Percentiles rank a stretch among this genome's conserved stretches.
Conservation (phyloP, 2,888 invertebrate genomes). For the Conomelus anceps region DNA sequence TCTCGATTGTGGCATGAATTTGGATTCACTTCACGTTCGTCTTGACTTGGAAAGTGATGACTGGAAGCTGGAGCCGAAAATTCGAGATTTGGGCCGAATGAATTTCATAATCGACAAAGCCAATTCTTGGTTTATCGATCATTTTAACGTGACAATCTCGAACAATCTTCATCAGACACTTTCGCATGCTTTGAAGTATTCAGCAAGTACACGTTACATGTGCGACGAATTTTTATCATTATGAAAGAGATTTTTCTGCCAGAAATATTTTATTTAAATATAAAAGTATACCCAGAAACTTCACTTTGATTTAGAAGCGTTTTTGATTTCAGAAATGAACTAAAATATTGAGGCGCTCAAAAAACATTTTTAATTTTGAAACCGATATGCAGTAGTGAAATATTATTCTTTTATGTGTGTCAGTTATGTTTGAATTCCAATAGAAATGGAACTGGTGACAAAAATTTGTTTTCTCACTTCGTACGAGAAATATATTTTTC, state of each 20-base stretch:
- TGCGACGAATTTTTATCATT: not conserved
- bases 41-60: not conserved
- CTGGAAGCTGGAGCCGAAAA: not conserved
- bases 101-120: not conserved
- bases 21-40: not conserved
- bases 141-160: not conserved
- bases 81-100: not conserved
- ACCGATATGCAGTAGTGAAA: no score
- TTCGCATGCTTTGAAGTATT: not conserved
- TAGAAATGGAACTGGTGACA: no score
- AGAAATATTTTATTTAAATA: not conserved
- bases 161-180: not conserved
- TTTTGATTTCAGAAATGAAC: no score
- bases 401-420: no score
- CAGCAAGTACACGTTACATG: not conserved
- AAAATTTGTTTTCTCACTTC: no score
- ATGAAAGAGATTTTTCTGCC: not conserved
- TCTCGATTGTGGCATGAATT: not conserved
- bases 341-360: no score
- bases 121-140: not conserved
- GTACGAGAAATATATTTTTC: no score
- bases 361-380: no score
- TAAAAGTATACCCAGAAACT: not conserved
- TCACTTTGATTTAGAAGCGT: no score
- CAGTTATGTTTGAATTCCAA: no score